These are phyloP conservation scores for Thecocarcelia acutangulata DNA, from an alignment of 2,888 invertebrate species.

Conservation along the genomic window DNA sequence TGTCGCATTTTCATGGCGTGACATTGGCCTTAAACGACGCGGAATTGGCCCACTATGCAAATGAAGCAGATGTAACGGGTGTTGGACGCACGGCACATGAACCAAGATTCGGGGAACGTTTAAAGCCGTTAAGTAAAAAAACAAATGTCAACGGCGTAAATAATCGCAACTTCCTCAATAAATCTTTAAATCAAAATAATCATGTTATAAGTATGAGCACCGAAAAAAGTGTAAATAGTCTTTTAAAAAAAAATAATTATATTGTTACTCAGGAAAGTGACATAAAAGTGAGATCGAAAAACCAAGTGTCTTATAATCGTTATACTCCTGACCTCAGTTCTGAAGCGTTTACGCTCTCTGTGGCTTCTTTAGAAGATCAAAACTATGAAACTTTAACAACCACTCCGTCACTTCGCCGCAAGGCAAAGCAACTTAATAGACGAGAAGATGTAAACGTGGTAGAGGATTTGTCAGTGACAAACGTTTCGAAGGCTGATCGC, in stretches of 20 bases:
- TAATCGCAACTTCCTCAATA: slow-evolving; percentile 48
- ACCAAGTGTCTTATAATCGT: slow-evolving; percentile 64
- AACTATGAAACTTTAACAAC: slow-evolving; percentile 33
- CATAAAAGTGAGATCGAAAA: slow-evolving; percentile 69
- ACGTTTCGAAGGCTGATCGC: slow-evolving; percentile 81
- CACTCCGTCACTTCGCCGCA: slow-evolving; percentile 64
- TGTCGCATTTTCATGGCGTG: slow-evolving; percentile 62
- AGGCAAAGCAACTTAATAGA: slow-evolving; percentile 74
- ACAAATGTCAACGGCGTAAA: slow-evolving; percentile 46
- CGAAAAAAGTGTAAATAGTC: slow-evolving; percentile 73
- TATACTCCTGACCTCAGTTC: slow-evolving; percentile 38
- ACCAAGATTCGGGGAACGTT: slow-evolving; percentile 79
- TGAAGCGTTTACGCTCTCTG: slow-evolving; percentile 64
- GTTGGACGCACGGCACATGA: slow-evolving; percentile 71
- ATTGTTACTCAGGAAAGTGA: slow-evolving; percentile 72
- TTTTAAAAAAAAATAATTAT: slow-evolving; percentile 73
- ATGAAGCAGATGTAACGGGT: slow-evolving; percentile 62
- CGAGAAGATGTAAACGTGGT: slow-evolving; percentile 76
- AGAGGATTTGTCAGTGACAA: slow-evolving; percentile 68
- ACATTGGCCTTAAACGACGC: slow-evolving; percentile 63
- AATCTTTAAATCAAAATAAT: slow-evolving; percentile 56
- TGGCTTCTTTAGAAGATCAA: slow-evolving; percentile 63
- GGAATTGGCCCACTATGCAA: slow-evolving; percentile 59
- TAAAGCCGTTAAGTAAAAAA: slow-evolving; percentile 76
- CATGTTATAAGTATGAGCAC: slow-evolving; percentile 60